Evolutionary conservation across 2,888 invertebrate genomes (phyloP), one percentile per base, ranked within the genome.

Genomic region (Aphodius sticticus): DNA sequence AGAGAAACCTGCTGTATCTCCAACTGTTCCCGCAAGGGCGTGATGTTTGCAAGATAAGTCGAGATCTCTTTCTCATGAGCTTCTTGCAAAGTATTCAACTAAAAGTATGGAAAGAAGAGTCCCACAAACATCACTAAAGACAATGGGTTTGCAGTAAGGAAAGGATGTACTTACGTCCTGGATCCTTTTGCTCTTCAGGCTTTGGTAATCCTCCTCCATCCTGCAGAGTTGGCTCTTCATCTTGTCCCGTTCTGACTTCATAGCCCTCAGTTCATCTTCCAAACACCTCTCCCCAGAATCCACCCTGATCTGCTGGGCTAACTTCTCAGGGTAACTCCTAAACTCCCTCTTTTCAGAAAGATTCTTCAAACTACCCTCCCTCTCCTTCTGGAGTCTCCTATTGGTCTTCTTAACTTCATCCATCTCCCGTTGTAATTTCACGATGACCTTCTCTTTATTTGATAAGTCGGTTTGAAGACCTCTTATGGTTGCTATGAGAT

Each of bases 391-490:
- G 85, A 95, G 89, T 86, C 93, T 93, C 78, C 93, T 91, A 85
- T 95, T 94, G 74, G 95, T 95, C 87, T 94, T 95, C 85, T 93
- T 92, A 79, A 94, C 88, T 81, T 96, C 96, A 69, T 95, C 95
- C 71, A 94, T 90, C 86, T 96, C 96, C 83, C 94, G 93, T 69
- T 94, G 94, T 76, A 96, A 90, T 82, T 94, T 94, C 69, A 91
- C 90, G 81, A 95, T 91, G 1, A 92, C 92, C 83, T 95, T 94
- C 85, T 96, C 95, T 87, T 95, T 95, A 53, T 92, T 92, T 4
- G 93, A 91, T 77, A 96, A 86, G 86, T 96, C 96, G 0, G 93
- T 88, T 86, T 96, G 94, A 86, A 96, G 89, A 2, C 95, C 95
- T 81, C 96, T 92, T 84, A 96, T 95, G 0, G 96, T 95, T 0